Base-by-base conservation (phyloP, 2,888 invertebrate species). In the Sthenelais limicola region DNA sequence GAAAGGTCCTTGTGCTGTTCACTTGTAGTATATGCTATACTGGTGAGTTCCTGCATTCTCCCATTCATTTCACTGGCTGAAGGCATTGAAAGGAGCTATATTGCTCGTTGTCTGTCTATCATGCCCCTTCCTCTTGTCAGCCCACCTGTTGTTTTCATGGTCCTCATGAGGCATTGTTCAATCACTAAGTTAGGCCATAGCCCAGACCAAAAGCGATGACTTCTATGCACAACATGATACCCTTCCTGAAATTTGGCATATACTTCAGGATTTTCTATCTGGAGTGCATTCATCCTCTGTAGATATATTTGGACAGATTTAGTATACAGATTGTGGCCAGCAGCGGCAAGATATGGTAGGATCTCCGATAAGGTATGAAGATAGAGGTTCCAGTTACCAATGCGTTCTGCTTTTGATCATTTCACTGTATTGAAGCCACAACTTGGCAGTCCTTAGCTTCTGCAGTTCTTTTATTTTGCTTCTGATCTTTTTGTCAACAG, bases 101-200 rank as follows among this genome's bases (percentile, higher is more conserved):
- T 56, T n/a, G 68, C 24, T 12, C 76, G 66, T 35, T 76, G 74
- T n/a, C 7, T 18, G 43, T 76, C 76, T 24, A 66, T 54, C 73
- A 73, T 56, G 4, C 68, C 69, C 7, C 74, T 21, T 21, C 71
- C 73, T 51, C 71, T 32, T 3, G 67, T 73, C 18, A 73, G 54
- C 18, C 81, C 80, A 18, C 80, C 78, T n/a, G 73, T 76, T 15
- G 75, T 72, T 66, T 80, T 82, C 12, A 80, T 15, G 32, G 71
- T 77, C 26, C 78, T 54, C 81, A 81, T 80, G 3, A 81, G 72
- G 1, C 73, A 74, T 66, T 82, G 81, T 68, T 81, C 80, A 30
- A 82, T 82, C 0, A 78, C 71, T 28, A 82, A 74, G 62, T 82
- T 81, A 35, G 78, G 73, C 18, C 80, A 75, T 9, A 82, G 54